Percentiles rank a stretch among this genome's conserved stretches.
Conservation (phyloP, 1,140 invertebrate genomes). For the Drosophila ficusphila region DNA sequence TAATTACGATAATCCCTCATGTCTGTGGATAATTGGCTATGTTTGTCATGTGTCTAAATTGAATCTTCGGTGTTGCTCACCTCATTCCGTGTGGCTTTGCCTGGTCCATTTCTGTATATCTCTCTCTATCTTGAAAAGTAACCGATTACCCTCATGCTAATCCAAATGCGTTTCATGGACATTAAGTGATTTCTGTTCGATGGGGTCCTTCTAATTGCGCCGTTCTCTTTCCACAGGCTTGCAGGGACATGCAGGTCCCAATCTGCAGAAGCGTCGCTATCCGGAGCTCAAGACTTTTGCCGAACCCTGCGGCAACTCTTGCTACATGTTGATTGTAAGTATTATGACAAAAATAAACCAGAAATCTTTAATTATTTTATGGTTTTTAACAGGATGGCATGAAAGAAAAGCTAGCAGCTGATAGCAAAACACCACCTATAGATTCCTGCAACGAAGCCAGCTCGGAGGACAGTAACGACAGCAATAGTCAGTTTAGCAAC, state of each 20-base stretch:
- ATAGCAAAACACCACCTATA: conserved; percentile 89
- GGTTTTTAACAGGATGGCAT: conserved; percentile 88
- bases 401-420: conserved; percentile 91
- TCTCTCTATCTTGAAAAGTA: conserved; percentile 35
- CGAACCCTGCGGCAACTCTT: conserved; percentile 94
- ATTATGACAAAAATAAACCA: neutral
- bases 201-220: neutral
- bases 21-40: conserved; percentile 63
- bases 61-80: conserved; percentile 62
- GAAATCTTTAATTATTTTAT: neutral
- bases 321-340: conserved; percentile 94
- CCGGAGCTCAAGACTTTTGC: conserved; percentile 94
- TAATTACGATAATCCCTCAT: conserved; percentile 26
- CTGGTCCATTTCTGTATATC: conserved; percentile 47
- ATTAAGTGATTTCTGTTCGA: conserved; percentile 16
- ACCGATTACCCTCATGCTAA: conserved; percentile 67
- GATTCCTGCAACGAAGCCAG: conserved; percentile 97
- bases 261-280: conserved; percentile 94
- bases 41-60: conserved; percentile 68
- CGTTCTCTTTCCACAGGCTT: conserved; percentile 85
- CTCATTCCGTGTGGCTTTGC: conserved; percentile 69
- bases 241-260: conserved; percentile 95
- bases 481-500: conserved; percentile 86
- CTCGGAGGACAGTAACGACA: conserved; percentile 96
- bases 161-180: conserved; percentile 65